A percentile compares a stretch with the other conserved stretches of the same genome.
phyloP scores from a whole-genome alignment of 2,888 invertebrate genomes.

The Bembecia ichneumoniformis region DNA sequence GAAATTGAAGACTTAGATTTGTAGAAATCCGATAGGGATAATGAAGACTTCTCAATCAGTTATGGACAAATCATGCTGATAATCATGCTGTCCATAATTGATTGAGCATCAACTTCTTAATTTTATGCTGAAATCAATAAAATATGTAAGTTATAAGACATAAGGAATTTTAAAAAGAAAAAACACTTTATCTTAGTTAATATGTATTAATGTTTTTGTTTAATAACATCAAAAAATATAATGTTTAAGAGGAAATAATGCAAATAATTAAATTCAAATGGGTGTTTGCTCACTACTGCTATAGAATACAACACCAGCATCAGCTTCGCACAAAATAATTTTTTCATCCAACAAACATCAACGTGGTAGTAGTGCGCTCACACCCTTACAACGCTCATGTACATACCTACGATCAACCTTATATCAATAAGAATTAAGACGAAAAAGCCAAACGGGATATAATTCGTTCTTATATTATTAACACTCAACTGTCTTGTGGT shows the following conservation, averaged over 20 bases:
- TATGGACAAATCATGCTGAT: no score
- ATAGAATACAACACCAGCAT: conserved; percentile 40
- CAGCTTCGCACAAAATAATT: conserved; percentile 45
- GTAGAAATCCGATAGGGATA: no score
- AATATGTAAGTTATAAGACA: no score
- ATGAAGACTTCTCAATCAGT: no score
- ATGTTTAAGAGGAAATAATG: conserved; percentile 48
- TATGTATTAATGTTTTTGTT: conserved; percentile 60
- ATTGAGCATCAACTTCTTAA: no score
- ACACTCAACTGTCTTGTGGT: background rate
- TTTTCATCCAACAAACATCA: conserved; percentile 25
- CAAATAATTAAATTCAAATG: conserved; percentile 44
- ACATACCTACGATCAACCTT: conserved; percentile 10
- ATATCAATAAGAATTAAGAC: background rate
- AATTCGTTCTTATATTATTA: conserved; percentile 1
- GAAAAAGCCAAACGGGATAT: background rate
- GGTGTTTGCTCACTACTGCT: conserved; percentile 42
- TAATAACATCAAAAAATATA: conserved; percentile 64
- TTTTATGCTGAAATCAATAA: no score
- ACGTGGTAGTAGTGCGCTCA: conserved; percentile 35
- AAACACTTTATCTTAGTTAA: conserved; percentile 43
- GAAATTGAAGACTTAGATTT: no score
- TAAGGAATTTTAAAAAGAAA: conserved; percentile 23
- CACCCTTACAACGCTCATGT: background rate
- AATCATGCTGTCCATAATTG: no score